These are phyloP conservation scores for Pangasius krempfi DNA, from an alignment of 2,797 vertebrate genomes.

Conservation along the genomic window DNA sequence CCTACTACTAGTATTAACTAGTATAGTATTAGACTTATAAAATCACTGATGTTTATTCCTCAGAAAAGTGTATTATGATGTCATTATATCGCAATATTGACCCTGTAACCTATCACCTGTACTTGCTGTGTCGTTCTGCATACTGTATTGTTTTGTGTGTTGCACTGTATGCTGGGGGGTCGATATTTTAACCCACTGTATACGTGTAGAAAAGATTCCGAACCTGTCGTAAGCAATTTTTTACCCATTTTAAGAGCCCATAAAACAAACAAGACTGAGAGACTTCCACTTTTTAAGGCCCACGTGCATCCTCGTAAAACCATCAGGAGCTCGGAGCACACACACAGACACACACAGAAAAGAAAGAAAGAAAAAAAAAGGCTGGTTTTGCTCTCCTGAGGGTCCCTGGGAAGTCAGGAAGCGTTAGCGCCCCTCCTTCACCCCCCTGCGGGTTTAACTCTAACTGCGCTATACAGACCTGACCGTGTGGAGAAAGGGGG, in stretches of 20 bases:
- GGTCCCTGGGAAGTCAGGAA: conserved; percentile 58
- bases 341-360: not conserved
- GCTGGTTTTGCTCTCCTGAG: conserved; percentile 39
- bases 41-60: not conserved
- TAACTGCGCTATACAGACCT: conserved; percentile 36
- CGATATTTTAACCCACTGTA: not conserved
- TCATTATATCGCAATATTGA: not conserved
- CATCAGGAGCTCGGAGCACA: conserved; percentile 38
- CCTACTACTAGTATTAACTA: not conserved
- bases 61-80: not conserved
- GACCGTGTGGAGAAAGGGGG: conserved; percentile 20
- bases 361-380: not conserved
- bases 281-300: conserved; percentile 33
- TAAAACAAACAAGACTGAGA: conserved; percentile 35
- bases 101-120: not conserved
- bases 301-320: conserved; percentile 50
- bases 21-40: not conserved
- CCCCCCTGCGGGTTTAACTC: conserved; percentile 50
- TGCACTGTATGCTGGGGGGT: not conserved
- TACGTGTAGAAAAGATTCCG: not conserved
- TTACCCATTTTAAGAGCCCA: conserved; percentile 3
- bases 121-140: not conserved
- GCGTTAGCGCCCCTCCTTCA: conserved; percentile 49
- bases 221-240: not conserved
- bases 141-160: not conserved